Percentiles rank a stretch among this genome's conserved stretches.
phyloP scores from a whole-genome alignment of 1,140 invertebrate genomes.

The Temnothorax curvispinosus region DNA sequence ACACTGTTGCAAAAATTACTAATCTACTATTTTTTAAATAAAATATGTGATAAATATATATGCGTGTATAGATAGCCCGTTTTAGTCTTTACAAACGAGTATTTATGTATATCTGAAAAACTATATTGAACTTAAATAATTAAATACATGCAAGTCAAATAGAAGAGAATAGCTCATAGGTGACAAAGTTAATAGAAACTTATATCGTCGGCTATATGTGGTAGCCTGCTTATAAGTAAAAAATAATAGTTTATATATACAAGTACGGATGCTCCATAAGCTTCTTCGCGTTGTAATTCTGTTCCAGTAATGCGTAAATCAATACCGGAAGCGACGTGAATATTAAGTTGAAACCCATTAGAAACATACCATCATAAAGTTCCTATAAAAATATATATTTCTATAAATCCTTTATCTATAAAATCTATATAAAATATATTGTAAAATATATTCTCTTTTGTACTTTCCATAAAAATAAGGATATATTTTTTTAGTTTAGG shows the following conservation, averaged over 20 bases:
- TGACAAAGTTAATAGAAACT: neutral
- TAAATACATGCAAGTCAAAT: neutral
- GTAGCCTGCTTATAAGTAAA: neutral
- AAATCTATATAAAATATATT: neutral
- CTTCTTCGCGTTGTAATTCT: constrained; percentile 87
- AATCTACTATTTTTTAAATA: neutral
- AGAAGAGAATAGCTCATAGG: neutral
- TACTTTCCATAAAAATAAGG: neutral
- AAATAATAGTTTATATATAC: constrained; percentile 90
- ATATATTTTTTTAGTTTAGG: neutral
- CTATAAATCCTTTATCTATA: neutral
- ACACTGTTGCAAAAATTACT: constrained; percentile 17
- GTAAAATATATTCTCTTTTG: neutral
- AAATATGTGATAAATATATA: neutral
- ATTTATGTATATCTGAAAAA: neutral
- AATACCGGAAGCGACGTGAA: constrained; percentile 91
- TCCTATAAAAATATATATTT: constrained; percentile 82
- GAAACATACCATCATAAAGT: constrained; percentile 90
- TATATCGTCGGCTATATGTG: neutral
- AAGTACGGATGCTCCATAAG: constrained; percentile 88
- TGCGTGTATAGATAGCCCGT: neutral
- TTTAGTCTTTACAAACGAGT: neutral
- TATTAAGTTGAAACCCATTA: constrained; percentile 91
- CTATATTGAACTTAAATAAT: neutral
- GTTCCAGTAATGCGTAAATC: constrained; percentile 90